A percentile compares a stretch with the other conserved stretches of the same genome.
These are phyloP conservation scores for Tadarida brasiliensis DNA, from an alignment of 2,797 vertebrate species.

Conservation along the genomic window DNA sequence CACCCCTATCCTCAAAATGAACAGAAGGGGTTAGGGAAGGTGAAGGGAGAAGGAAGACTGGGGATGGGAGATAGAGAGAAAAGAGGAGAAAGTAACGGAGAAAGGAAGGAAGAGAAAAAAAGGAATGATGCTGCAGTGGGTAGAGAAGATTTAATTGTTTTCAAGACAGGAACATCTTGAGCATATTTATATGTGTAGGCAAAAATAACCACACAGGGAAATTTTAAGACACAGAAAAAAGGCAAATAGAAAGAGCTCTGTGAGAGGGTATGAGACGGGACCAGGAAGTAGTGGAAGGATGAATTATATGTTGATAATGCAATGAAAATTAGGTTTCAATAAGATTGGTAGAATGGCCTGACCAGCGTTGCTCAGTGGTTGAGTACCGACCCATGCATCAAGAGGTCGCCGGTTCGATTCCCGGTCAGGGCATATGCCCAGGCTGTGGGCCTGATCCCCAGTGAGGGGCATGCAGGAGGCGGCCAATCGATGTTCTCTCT, in stretches of 20 bases:
- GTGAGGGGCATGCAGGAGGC: too few species aligned
- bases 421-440: too few species aligned
- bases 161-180: neutral
- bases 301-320: neutral
- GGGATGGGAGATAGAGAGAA: neutral
- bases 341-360: neutral
- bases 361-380: too few species aligned
- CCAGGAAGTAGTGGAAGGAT: neutral
- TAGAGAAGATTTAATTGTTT: neutral
- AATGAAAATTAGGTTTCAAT: neutral
- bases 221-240: neutral
- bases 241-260: neutral
- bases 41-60: neutral
- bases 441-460: too few species aligned
- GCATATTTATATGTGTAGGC: neutral
- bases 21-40: neutral
- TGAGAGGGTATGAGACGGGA: neutral
- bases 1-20: neutral
- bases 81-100: neutral
- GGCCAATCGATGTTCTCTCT: too few species aligned
- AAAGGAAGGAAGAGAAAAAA: neutral
- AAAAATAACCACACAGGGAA: neutral
- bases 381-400: too few species aligned
- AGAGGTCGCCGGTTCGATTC: too few species aligned
- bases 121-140: neutral